Evolutionary conservation across 1,140 invertebrate species (phyloP).

Genomic region (Melanaphis sacchari): DNA sequence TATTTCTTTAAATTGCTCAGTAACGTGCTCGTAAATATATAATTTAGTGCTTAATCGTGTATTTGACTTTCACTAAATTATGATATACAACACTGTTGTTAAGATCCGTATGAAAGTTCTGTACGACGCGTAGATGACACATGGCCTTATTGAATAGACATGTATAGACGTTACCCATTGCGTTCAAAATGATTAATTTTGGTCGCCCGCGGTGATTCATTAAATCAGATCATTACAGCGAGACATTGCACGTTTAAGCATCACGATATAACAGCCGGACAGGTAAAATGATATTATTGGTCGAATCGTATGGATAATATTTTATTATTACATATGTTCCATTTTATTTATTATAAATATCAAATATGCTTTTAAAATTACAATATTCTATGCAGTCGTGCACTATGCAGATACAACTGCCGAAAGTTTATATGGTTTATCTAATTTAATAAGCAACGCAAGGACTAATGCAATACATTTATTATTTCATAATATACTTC

Average conservation of each 20-base stretch:
- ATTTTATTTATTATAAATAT: too few relatives aligned
- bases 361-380: not conserved
- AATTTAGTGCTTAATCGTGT: not conserved
- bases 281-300: not conserved
- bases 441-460: too few relatives aligned
- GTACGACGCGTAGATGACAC: not conserved
- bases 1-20: not conserved
- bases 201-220: not conserved
- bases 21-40: not conserved
- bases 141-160: not conserved
- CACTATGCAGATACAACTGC: not conserved
- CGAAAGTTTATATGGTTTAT: too few relatives aligned
- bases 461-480: not conserved
- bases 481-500: not conserved
- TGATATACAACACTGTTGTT: not conserved
- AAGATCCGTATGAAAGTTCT: slow-evolving; percentile 24
- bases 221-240: not conserved
- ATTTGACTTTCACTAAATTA: slow-evolving; percentile 31
- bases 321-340: not conserved
- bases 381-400: not conserved
- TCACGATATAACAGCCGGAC: not conserved
- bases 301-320: not conserved
- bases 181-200: not conserved
- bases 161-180: not conserved
- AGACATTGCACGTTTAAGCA: not conserved